Evolutionary conservation across 2,113 vertebrate species (phyloP).

Genomic region (Castor canadensis): DNA sequence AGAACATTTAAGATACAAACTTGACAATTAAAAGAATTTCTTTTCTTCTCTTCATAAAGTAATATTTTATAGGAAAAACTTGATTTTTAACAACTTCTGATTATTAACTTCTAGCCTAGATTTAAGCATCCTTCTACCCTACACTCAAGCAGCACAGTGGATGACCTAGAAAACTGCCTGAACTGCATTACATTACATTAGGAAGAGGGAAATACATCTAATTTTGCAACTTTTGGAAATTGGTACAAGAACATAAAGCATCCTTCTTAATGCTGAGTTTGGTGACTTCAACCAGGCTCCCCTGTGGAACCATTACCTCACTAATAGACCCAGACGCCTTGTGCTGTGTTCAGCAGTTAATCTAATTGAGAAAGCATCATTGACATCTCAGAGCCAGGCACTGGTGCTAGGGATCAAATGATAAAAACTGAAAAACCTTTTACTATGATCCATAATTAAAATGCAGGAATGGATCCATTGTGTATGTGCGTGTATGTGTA

Average conservation of each 20-base stretch:
- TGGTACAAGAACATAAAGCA: not conserved
- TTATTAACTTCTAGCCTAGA: not conserved
- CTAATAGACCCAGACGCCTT: not conserved
- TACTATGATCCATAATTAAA: not conserved
- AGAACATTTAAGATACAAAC: not conserved
- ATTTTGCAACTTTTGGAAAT: not conserved
- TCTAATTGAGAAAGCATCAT: not conserved
- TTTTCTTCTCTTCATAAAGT: not conserved
- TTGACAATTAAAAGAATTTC: not conserved
- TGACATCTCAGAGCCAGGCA: not conserved
- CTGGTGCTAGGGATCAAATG: no score
- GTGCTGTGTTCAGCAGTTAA: not conserved
- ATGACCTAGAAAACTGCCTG: not conserved
- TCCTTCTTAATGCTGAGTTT: not conserved
- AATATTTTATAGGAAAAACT: not conserved
- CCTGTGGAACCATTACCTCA: not conserved
- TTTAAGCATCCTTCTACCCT: not conserved
- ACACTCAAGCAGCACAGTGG: not conserved
- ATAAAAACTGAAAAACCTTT: not conserved
- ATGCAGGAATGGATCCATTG: no score
- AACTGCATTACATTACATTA: not conserved
- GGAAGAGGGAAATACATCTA: not conserved
- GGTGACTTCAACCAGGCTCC: not conserved
- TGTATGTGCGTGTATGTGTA: no score
- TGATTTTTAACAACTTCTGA: not conserved